Percentiles rank a stretch among this genome's conserved stretches.
phyloP scores from a whole-genome alignment of 2,113 vertebrate genomes.

The Lycaon pictus region DNA sequence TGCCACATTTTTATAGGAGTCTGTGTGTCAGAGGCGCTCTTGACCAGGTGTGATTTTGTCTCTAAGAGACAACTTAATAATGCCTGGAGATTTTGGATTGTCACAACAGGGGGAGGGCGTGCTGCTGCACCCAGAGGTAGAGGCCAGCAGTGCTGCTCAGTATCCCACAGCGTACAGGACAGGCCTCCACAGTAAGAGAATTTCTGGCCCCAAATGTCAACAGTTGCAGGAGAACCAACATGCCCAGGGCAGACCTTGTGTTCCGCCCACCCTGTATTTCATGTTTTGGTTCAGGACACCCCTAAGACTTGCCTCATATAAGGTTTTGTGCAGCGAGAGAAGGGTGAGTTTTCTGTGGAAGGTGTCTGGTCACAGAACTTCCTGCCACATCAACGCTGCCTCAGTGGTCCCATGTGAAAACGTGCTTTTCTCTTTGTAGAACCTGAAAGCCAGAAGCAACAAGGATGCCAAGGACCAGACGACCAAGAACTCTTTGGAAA shows the following conservation, averaged over 20 bases:
- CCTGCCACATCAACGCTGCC: neutral
- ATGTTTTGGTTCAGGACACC: neutral
- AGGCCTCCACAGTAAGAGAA: neutral
- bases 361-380: neutral
- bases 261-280: neutral
- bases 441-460: constrained; percentile 95
- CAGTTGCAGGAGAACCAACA: neutral
- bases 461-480: constrained; percentile 96
- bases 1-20: neutral
- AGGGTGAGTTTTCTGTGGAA: neutral
- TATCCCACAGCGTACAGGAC: neutral
- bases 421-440: constrained; percentile 88
- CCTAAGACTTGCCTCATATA: neutral
- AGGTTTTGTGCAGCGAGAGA: neutral
- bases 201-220: too few species aligned
- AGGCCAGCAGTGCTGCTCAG: neutral
- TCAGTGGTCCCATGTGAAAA: rapidly evolving
- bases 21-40: neutral
- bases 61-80: neutral
- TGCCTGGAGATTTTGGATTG: neutral
- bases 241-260: rapidly evolving
- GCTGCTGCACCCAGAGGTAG: neutral
- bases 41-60: neutral
- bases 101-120: neutral
- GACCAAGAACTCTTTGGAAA: constrained; percentile 96